Base-by-base conservation (phyloP, 2,113 vertebrate genomes). In the Perognathus longimembris region DNA sequence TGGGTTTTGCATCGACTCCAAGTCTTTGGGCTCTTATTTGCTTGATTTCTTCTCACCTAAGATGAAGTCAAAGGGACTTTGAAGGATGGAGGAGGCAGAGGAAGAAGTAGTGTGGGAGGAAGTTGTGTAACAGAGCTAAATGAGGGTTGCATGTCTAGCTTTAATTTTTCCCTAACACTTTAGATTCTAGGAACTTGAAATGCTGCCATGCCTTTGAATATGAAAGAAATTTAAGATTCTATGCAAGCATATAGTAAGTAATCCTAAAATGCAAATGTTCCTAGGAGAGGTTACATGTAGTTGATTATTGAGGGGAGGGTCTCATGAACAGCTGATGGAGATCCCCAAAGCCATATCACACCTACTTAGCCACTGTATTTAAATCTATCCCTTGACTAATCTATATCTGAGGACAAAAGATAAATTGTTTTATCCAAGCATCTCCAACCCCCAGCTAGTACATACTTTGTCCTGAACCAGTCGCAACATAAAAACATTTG, bases 21-120 rank as follows among this genome's bases (percentile, higher is more conserved):
- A 36, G 42, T 75, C 36, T 95, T 90, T 76, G 24, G 45, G 63
- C 24, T 67, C 45, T 66, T 75, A 85, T 17, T 82, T 85, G 34
- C 10, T 77, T 90, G 36, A 8, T 73, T 80, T 20, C 63, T 89
- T 93, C 50, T 87, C 38, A 64, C 7, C 59, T 57, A 92, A 71
- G 36, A 81, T 32, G 30, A 38, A 30, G 64, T 45, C 26, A 76
- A 18, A 82, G 57, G 86, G 69, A 91, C 28, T 8, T 28, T 54
- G 54, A 70, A 74, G 80, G 30, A 32, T 42, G 21, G 64, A 79
- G 30, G 30, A 73, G 32, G 74, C 4, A 28, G 36, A 50, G 40
- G 64, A 42, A 91, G 76, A 42, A 36, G 59, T 57, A 21, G 36
- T 24, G 14, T 22, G 36, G 17, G 22, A 38, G 1, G 38, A 38